phyloP scores from a whole-genome alignment of 2,888 invertebrate species.

The Epinotia demarniana region DNA sequence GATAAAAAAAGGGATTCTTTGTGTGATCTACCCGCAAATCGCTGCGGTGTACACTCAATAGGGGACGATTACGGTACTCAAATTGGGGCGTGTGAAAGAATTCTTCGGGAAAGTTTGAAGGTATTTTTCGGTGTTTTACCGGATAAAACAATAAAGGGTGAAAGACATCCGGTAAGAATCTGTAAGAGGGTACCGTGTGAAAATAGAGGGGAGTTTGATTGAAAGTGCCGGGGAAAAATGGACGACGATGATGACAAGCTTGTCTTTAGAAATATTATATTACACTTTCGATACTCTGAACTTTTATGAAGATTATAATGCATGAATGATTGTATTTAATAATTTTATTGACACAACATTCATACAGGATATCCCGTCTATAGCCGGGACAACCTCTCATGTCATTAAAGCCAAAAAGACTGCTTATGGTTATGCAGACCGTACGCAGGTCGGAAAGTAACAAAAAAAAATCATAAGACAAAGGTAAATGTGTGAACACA shows the following conservation, averaged over 20 bases:
- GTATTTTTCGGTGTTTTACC: constrained; percentile 44
- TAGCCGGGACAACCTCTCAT: too few species aligned
- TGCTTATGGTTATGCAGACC: too few species aligned
- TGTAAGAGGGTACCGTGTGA: constrained; percentile 41
- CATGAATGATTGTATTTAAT: too few species aligned
- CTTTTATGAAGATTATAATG: neutral
- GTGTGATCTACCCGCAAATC: constrained; percentile 78
- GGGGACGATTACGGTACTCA: constrained; percentile 70
- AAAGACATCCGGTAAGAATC: constrained; percentile 44
- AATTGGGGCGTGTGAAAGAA: constrained; percentile 67
- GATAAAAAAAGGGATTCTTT: constrained; percentile 78
- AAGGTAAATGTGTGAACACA: too few species aligned
- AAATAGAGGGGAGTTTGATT: constrained; percentile 43
- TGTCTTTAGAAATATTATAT: constrained; percentile 30
- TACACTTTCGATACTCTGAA: constrained; percentile 11
- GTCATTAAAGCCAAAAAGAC: too few species aligned
- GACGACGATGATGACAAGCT: constrained; percentile 13
- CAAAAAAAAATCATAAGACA: too few species aligned
- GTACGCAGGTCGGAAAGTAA: too few species aligned
- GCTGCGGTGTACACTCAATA: constrained; percentile 63
- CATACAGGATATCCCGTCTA: too few species aligned
- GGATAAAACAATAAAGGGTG: constrained; percentile 46
- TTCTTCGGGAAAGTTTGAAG: constrained; percentile 44
- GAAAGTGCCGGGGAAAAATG: constrained; percentile 26
- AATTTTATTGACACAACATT: too few species aligned